These are phyloP conservation scores for Chloebia gouldiae DNA, from an alignment of 2,113 vertebrate genomes.

Conservation along the genomic window DNA sequence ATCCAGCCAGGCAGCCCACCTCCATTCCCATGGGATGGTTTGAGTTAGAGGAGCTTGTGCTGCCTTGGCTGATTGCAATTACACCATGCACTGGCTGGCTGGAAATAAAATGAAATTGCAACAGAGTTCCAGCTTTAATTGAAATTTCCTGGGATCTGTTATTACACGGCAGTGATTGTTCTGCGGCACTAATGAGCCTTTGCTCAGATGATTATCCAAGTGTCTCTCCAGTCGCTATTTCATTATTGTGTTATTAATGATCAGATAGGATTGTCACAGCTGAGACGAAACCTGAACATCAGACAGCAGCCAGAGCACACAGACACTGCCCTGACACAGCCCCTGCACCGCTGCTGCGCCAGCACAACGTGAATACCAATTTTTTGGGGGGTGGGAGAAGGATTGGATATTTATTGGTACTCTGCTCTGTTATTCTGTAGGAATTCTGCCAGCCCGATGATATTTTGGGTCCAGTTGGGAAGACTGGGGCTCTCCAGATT, in stretches of 20 bases:
- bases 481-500: neutral
- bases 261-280: slow-evolving; percentile 77
- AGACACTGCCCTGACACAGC: neutral
- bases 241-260: slow-evolving; percentile 81
- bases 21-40: slow-evolving; percentile 37
- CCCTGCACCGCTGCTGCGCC: neutral
- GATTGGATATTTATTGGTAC: rapidly evolving
- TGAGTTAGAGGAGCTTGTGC: slow-evolving; percentile 42
- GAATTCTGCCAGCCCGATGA: neutral
- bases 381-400: too few relatives aligned
- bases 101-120: slow-evolving; percentile 71
- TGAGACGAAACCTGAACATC: slow-evolving; percentile 39
- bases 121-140: slow-evolving; percentile 81
- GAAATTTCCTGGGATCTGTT: slow-evolving; percentile 84
- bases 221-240: slow-evolving; percentile 77
- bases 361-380: rapidly evolving
- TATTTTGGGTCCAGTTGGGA: neutral
- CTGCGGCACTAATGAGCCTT: slow-evolving; percentile 76
- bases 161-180: slow-evolving; percentile 77
- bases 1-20: neutral
- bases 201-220: slow-evolving; percentile 80
- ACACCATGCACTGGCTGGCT: slow-evolving; percentile 28
- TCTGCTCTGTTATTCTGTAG: rapidly evolving
- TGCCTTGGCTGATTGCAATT: slow-evolving; percentile 73
- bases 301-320: slow-evolving; percentile 4